These are phyloP conservation scores for Cyaniris semiargus DNA, from an alignment of 2,888 invertebrate species.

Conservation along the genomic window DNA sequence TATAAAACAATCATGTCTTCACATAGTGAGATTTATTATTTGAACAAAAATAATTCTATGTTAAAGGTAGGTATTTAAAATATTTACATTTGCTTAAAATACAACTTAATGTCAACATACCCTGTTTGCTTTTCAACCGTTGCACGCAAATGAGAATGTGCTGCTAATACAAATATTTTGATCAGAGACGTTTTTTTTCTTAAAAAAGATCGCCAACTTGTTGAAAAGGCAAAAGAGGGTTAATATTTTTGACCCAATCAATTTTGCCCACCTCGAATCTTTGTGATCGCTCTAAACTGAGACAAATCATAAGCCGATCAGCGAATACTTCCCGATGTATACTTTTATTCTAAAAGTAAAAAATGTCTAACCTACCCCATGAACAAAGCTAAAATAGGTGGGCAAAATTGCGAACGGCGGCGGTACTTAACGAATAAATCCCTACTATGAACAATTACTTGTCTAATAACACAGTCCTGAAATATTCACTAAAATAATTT, in stretches of 20 bases:
- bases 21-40: constrained; percentile 76
- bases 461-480: constrained; percentile 75
- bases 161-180: constrained; percentile 57
- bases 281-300: neutral
- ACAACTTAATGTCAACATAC: constrained; percentile 74
- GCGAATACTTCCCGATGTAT: neutral
- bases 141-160: constrained; percentile 58
- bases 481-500: constrained; percentile 56
- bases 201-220: constrained; percentile 59
- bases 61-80: constrained; percentile 59
- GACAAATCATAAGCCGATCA: neutral
- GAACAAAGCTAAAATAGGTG: neutral
- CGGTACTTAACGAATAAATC: constrained; percentile 35
- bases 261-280: constrained; percentile 2
- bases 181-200: constrained; percentile 30
- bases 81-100: constrained; percentile 76
- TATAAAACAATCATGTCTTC: constrained; percentile 58
- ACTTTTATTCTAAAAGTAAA: constrained; percentile 17
- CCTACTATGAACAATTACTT: constrained; percentile 59
- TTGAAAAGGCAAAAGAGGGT: constrained; percentile 77
- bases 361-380: neutral
- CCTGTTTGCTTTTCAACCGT: constrained; percentile 80
- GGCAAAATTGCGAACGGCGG: constrained; percentile 4
- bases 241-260: constrained; percentile 50
- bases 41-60: constrained; percentile 78